Conservation (phyloP, 2,888 invertebrate genomes). For the Halictus ligatus region DNA sequence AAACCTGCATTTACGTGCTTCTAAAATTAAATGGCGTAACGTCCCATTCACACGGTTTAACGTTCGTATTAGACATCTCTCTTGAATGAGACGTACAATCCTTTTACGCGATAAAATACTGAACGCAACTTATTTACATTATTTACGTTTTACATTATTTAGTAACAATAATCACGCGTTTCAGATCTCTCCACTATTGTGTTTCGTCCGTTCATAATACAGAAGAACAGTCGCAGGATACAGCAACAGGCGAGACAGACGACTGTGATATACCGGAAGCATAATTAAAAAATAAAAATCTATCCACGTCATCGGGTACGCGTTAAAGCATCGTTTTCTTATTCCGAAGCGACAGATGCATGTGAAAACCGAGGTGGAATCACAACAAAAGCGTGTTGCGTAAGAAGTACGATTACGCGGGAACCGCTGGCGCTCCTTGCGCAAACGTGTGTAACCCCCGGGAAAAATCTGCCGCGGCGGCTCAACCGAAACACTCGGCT, state of each 20-base stretch:
- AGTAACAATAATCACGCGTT: neutral
- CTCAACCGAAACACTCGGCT: neutral
- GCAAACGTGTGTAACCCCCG: conserved; percentile 40
- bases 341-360: conserved; percentile 4
- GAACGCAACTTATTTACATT: neutral
- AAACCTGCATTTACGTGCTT: neutral
- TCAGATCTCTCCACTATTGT: conserved; percentile 17
- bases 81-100: neutral
- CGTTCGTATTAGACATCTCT: neutral
- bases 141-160: neutral
- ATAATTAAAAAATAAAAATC: conserved; percentile 14
- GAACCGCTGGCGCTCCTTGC: conserved; percentile 31
- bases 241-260: neutral
- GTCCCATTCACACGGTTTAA: neutral
- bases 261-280: too few species aligned
- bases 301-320: neutral
- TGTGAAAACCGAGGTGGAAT: conserved; percentile 28
- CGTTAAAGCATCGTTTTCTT: neutral
- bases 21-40: neutral
- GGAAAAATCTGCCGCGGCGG: conserved; percentile 37
- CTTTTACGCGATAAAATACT: neutral
- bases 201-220: neutral
- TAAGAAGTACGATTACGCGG: conserved; percentile 46
- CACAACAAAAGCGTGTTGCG: conserved; percentile 49
- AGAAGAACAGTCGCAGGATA: neutral